Evolutionary conservation across 2,113 vertebrate genomes (phyloP).

Genomic region (Hystrix cristata): DNA sequence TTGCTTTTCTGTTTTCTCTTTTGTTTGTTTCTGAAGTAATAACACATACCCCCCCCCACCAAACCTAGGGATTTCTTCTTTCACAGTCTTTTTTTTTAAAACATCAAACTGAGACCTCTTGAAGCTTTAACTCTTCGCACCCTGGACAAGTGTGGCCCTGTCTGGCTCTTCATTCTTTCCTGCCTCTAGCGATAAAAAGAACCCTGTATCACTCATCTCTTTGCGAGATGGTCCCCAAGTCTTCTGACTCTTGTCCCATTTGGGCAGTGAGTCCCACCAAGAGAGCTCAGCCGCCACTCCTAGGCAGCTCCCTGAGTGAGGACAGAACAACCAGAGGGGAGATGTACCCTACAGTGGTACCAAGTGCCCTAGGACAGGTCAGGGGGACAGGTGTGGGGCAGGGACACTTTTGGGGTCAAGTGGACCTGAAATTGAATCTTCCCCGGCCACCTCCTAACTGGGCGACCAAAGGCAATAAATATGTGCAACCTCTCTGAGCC

Average conservation of each 20-base stretch:
- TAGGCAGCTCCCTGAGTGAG: neutral
- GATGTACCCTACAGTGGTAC: too few relatives aligned
- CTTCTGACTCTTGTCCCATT: neutral
- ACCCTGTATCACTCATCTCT: too few relatives aligned
- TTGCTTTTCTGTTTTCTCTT: neutral
- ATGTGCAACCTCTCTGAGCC: neutral
- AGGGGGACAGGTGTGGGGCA: accelerated
- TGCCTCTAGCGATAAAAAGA: neutral
- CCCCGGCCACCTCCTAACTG: neutral
- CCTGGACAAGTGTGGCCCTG: neutral
- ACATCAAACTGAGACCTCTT: neutral
- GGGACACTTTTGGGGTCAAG: neutral
- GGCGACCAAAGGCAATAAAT: neutral
- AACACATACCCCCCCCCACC: accelerated
- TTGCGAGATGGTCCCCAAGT: neutral
- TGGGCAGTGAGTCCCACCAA: accelerated
- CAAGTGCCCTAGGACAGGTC: neutral
- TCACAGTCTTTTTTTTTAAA: neutral
- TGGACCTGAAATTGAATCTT: neutral
- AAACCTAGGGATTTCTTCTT: neutral
- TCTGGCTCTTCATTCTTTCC: neutral
- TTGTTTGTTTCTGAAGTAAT: neutral
- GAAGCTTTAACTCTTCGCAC: neutral
- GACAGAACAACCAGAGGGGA: neutral
- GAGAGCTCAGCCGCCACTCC: too few relatives aligned